These are phyloP conservation scores for Rhizoglyphus robini DNA, from an alignment of 1,140 invertebrate species.

Conservation along the genomic window DNA sequence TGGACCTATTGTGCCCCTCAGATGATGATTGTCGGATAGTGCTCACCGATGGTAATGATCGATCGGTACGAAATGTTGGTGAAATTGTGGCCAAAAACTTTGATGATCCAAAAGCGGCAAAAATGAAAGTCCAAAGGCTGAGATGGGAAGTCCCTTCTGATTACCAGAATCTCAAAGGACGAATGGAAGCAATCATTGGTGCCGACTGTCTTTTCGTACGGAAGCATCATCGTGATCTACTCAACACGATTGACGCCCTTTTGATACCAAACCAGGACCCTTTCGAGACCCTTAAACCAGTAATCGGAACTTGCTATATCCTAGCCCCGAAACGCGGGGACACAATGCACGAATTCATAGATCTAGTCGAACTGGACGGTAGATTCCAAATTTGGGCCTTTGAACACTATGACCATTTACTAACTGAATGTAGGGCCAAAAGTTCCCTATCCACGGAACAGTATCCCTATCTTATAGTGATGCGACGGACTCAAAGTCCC, in stretches of 20 bases:
- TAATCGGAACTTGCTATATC: neutral
- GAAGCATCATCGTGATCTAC: neutral
- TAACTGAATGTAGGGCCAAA: neutral
- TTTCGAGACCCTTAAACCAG: neutral
- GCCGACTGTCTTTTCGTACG: neutral
- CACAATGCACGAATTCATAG: neutral
- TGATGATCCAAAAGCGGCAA: neutral
- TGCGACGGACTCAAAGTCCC: neutral
- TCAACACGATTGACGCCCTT: neutral
- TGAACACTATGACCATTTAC: constrained; percentile 4
- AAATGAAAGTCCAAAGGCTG: neutral
- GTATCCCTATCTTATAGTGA: neutral
- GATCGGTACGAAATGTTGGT: neutral
- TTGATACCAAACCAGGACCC: neutral
- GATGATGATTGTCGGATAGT: neutral
- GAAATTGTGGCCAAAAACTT: constrained; percentile 2
- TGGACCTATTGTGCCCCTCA: neutral
- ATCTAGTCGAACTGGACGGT: neutral
- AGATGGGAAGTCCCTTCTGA: neutral
- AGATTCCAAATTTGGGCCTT: neutral
- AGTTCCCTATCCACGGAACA: neutral
- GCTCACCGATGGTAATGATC: constrained; percentile 12
- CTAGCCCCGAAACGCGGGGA: constrained; percentile 6
- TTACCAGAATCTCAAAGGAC: neutral
- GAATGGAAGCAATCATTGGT: neutral